Evolutionary conservation across 2,113 vertebrate species (phyloP).

Genomic region (Pteruthius melanotis): DNA sequence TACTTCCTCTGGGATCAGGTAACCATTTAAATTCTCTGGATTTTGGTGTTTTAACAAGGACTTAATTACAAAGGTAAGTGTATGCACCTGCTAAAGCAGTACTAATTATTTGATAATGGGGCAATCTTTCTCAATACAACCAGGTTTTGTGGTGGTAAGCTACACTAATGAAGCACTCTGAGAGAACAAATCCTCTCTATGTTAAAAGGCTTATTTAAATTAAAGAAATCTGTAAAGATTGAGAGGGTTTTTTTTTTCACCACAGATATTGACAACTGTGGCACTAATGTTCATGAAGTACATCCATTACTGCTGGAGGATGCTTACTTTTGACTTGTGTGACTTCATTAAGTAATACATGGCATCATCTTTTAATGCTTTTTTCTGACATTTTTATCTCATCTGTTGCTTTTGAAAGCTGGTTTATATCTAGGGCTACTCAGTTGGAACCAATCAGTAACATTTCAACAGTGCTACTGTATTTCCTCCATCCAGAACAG

Average conservation of each 20-base stretch:
- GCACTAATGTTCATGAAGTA: neutral
- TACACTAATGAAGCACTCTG: slow-evolving; percentile 80
- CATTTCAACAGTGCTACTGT: slow-evolving; percentile 24
- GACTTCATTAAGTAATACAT: slow-evolving; percentile 31
- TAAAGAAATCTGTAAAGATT: slow-evolving; percentile 70
- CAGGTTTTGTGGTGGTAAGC: slow-evolving; percentile 77
- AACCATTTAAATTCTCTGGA: slow-evolving; percentile 87
- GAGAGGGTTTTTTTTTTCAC: neutral
- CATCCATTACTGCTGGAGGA: neutral
- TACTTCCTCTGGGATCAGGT: slow-evolving; percentile 83
- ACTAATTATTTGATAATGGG: slow-evolving; percentile 88
- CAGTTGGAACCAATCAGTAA: slow-evolving; percentile 36
- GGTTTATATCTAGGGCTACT: slow-evolving; percentile 35
- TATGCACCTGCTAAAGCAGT: slow-evolving; percentile 89
- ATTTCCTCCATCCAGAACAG: slow-evolving; percentile 39
- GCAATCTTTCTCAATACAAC: slow-evolving; percentile 85
- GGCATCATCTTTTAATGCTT: neutral
- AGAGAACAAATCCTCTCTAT: slow-evolving; percentile 72
- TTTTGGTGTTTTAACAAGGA: slow-evolving; percentile 94
- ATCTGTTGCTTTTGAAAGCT: slow-evolving; percentile 25
- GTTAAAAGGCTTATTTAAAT: slow-evolving; percentile 75
- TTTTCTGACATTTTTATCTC: slow-evolving; percentile 11
- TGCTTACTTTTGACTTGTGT: neutral
- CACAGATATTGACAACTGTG: slow-evolving; percentile 46
- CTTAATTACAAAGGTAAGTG: slow-evolving; percentile 97